Evolutionary conservation across 2,113 vertebrate genomes (phyloP).

Genomic region (Corythaixoides concolor): DNA sequence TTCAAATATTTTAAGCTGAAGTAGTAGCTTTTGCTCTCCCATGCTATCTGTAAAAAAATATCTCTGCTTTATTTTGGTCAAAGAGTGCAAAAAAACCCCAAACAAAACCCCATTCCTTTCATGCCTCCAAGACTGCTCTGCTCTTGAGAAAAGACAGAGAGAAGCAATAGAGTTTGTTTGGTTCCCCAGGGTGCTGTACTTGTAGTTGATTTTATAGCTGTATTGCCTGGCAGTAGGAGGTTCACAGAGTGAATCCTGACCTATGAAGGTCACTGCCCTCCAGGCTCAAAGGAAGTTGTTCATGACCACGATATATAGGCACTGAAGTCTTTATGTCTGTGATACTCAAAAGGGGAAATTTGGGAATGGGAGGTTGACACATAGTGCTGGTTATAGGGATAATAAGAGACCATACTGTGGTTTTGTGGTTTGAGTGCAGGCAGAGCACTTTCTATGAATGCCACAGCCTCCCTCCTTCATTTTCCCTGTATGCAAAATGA

Average conservation of each 20-base stretch:
- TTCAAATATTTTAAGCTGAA: background rate
- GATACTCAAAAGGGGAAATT: background rate
- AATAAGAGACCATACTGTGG: background rate
- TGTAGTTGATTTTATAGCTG: background rate
- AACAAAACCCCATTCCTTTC: fast-evolving
- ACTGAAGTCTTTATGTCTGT: background rate
- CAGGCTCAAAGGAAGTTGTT: background rate
- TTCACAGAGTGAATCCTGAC: background rate
- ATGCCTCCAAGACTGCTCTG: background rate
- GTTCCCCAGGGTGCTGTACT: fast-evolving
- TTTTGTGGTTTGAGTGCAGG: background rate
- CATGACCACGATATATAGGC: background rate
- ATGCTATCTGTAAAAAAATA: background rate
- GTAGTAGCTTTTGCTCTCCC: background rate
- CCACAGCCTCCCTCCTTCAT: background rate
- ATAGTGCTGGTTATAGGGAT: background rate
- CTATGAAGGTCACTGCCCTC: background rate
- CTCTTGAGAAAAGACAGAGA: background rate
- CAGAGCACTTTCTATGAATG: background rate
- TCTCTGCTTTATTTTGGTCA: background rate
- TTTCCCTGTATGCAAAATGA: background rate
- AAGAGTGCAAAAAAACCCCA: background rate
- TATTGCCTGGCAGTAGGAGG: background rate
- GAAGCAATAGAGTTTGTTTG: background rate
- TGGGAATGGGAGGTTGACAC: background rate